phyloP scores from a whole-genome alignment of 2,113 vertebrate species.

The Tenebrosternarchus preto region DNA sequence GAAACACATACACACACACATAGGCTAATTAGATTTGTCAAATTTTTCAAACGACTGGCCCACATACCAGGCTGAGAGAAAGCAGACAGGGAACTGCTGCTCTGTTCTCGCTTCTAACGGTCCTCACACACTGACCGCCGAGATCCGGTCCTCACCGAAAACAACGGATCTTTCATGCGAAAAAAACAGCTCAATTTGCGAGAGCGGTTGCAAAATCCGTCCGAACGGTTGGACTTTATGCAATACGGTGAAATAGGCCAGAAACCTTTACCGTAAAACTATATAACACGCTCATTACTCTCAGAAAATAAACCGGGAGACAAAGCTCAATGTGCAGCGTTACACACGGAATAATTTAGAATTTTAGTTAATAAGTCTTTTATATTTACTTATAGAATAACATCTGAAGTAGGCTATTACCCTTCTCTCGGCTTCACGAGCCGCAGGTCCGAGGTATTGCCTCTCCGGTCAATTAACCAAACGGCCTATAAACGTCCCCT shows the following conservation, averaged over 20 bases:
- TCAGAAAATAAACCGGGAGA: neutral
- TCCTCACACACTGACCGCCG: constrained; percentile 3
- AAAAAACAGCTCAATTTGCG: neutral
- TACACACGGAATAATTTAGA: too few species aligned
- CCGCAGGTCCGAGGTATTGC: constrained; percentile 34
- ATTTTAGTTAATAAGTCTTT: too few species aligned
- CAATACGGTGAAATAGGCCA: neutral
- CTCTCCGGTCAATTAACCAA: constrained; percentile 60
- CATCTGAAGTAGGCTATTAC: constrained; percentile 10
- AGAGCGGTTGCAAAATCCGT: neutral
- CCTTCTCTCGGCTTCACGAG: neutral
- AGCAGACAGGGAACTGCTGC: constrained; percentile 8
- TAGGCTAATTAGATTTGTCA: constrained; percentile 50
- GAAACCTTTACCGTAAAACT: neutral
- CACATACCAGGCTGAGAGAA: constrained; percentile 21
- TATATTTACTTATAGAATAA: neutral
- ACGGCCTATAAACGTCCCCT: constrained; percentile 49
- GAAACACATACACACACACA: constrained; percentile 28
- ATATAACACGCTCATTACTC: neutral
- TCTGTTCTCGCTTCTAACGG: neutral
- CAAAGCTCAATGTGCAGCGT: too few species aligned
- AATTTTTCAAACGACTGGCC: constrained; percentile 43
- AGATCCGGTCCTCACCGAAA: neutral
- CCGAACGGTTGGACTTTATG: neutral
- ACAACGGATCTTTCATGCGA: neutral